These are phyloP conservation scores for Nemopilema nomurai DNA, from an alignment of 30 jellyfish, hydroid and myxozoan species.

Conservation along the genomic window DNA sequence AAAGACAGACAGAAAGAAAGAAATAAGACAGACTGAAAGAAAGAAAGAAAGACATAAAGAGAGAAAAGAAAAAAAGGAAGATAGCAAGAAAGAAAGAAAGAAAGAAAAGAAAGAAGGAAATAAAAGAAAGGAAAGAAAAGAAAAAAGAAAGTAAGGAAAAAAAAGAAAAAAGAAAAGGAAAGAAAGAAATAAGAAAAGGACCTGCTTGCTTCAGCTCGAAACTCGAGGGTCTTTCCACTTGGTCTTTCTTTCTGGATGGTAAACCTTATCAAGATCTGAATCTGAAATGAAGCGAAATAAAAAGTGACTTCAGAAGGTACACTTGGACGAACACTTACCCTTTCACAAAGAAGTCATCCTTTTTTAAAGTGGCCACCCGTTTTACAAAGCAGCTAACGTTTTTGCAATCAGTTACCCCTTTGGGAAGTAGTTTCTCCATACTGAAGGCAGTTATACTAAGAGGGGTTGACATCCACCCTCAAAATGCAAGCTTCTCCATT, in stretches of 20 bases:
- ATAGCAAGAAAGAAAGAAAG: conserved; percentile 12
- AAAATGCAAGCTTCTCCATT: too few species aligned
- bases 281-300: not conserved
- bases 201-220: not conserved
- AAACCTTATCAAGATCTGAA: conserved; percentile 25
- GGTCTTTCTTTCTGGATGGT: conserved; percentile 61
- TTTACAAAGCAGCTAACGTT: too few species aligned
- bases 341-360: too few species aligned
- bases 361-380: too few species aligned
- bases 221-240: conserved; percentile 8
- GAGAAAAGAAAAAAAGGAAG: not conserved
- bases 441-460: not conserved
- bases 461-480: too few species aligned
- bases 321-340: not conserved
- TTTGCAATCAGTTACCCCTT: too few species aligned
- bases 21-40: not conserved
- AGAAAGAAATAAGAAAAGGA: not conserved
- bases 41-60: not conserved
- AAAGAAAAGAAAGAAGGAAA: not conserved
- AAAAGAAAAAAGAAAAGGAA: not conserved
- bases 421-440: not conserved
- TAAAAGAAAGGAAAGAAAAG: not conserved
- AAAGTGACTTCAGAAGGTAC: not conserved
- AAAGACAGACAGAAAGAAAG: not conserved
- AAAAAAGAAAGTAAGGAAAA: not conserved